Evolutionary conservation across 2,113 vertebrate genomes (phyloP), one percentile per base, ranked within the genome.

Genomic region (Hippocampus mohnikei): DNA sequence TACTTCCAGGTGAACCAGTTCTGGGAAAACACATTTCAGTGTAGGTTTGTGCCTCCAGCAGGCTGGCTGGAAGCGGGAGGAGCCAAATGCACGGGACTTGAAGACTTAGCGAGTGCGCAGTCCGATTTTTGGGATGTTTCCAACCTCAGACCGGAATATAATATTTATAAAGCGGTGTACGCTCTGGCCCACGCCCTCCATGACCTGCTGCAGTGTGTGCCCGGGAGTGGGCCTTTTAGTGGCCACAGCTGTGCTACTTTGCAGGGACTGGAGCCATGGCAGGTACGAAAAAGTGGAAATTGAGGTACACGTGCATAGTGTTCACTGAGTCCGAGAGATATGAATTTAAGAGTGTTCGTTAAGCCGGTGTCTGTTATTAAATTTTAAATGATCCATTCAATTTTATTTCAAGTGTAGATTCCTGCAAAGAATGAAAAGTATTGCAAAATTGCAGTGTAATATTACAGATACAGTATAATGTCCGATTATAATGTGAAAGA

Each of bases 151-250:
- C 89, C 91, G 50, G 82, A 84, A 2, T 80, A 92, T 68, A 92
- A 92, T 56, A 88, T 94, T 13, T 93, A 93, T 73, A 93, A 92
- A 75, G 90, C 92, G 1, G 86, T 92, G 60, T 92, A 93, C 15
- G 86, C 90, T 65, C 84, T 92, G 25, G 92, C 89, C 53, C 87
- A 92, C 42, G 90, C 93, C 11, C 84, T 94, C 18, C 71, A 93
- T 60, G 82, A 83, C 70, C 61, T 93, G 64, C 67, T 88, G 1
- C 86, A 71, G 69, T 93, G 89, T 76, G 64, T 85, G 29, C 65
- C 73, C 27, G 73, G 71, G 27, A 60, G 70, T 12, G 69, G 70
- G 13, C 53, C 73, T 11, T 76, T 83, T 67, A 33, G 41, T 21
- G 88, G 87, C 68, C 69, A 70, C 5, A 86, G 70, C 29, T 91